Evolutionary conservation across 2,797 vertebrate species (phyloP).

Genomic region (Thaleichthys pacificus): DNA sequence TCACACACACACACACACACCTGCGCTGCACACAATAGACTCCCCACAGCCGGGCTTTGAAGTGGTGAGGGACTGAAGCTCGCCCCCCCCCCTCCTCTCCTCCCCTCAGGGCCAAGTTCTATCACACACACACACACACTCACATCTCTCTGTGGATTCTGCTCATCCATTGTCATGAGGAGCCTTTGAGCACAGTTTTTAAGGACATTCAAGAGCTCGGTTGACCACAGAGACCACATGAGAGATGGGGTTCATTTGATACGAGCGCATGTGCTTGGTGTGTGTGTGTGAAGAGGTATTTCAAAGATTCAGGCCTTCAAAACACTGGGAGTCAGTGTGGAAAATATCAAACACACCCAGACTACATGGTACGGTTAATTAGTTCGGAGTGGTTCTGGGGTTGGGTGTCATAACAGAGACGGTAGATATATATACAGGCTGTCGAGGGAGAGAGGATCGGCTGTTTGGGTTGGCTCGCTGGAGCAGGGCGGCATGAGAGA

Average conservation of each 20-base stretch:
- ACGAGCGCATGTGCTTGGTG: neutral
- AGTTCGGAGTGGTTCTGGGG: constrained; percentile 25
- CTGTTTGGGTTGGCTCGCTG: constrained; percentile 42
- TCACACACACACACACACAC: constrained; percentile 53
- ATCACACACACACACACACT: constrained; percentile 15
- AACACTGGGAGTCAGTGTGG: constrained; percentile 3
- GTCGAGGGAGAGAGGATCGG: neutral
- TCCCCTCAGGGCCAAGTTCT: too few relatives aligned
- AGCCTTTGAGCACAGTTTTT: constrained; percentile 55
- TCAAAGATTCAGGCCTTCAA: neutral
- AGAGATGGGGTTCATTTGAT: constrained; percentile 40
- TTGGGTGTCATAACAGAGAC: constrained; percentile 51
- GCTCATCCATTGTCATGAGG: constrained; percentile 51
- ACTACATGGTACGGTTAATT: constrained; percentile 39
- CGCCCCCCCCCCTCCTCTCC: constrained; percentile 37
- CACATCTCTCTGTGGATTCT: constrained; percentile 52
- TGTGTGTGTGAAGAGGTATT: neutral
- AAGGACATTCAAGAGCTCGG: constrained; percentile 58
- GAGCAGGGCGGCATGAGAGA: constrained; percentile 21
- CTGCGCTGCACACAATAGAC: constrained; percentile 70
- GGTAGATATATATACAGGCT: constrained; percentile 39
- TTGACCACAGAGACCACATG: constrained; percentile 53
- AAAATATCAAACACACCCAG: constrained; percentile 18
- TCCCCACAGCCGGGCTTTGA: constrained; percentile 71
- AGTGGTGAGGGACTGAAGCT: constrained; percentile 65